Percentiles rank a stretch among this genome's conserved stretches.
Evolutionary conservation across 2,113 vertebrate genomes (phyloP).

Genomic region (Zootoca vivipara): DNA sequence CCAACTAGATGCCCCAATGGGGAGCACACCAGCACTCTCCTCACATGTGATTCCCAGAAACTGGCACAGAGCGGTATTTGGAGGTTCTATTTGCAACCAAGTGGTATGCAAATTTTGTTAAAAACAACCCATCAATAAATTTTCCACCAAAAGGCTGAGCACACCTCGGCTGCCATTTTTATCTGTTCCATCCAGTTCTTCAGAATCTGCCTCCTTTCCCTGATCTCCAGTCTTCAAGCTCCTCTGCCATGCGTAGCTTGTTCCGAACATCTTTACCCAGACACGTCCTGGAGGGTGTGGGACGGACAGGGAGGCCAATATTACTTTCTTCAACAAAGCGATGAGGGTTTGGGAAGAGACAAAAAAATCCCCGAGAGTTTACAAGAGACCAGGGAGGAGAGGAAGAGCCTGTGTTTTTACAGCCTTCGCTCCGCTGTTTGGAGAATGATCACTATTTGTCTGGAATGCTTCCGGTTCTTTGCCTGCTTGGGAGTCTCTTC

Average conservation of each 20-base stretch:
- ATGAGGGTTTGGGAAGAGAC: neutral
- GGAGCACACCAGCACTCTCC: too few relatives aligned
- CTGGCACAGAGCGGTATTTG: too few relatives aligned
- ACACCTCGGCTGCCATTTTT: neutral
- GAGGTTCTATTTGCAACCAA: too few relatives aligned
- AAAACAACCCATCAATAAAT: too few relatives aligned
- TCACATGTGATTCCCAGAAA: too few relatives aligned
- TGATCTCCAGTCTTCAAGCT: neutral
- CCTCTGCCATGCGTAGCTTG: neutral
- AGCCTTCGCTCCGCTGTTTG: neutral
- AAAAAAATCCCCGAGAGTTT: accelerated
- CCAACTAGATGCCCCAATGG: too few relatives aligned
- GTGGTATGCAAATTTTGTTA: too few relatives aligned
- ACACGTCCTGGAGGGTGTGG: neutral
- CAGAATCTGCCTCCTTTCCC: neutral
- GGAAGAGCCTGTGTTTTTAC: neutral
- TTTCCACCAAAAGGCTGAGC: neutral
- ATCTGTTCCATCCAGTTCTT: neutral
- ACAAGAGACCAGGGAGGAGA: neutral
- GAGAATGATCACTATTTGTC: constrained; percentile 30
- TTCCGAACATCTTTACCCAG: neutral
- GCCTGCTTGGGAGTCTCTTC: neutral
- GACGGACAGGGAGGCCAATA: neutral
- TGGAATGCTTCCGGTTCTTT: constrained; percentile 27
- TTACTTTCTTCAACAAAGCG: neutral